Evolutionary conservation across 2,888 invertebrate species (phyloP).

Genomic region (Diabrotica balteata): DNA sequence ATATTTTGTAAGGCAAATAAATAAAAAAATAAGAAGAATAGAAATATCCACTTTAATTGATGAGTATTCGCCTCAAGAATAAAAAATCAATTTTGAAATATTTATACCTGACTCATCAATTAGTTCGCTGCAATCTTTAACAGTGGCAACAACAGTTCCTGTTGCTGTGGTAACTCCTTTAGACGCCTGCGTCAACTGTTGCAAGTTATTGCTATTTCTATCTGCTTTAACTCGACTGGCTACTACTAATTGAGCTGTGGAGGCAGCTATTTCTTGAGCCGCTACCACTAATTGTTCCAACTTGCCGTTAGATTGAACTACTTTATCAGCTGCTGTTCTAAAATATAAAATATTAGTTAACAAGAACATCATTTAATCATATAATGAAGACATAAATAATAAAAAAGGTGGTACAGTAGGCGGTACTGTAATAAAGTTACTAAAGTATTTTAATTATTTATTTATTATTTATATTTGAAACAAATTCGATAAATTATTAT

Average conservation of each 20-base stretch:
- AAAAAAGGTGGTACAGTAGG: too few species aligned
- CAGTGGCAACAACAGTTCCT: slow-evolving; percentile 83
- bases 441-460: too few species aligned
- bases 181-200: slow-evolving; percentile 85
- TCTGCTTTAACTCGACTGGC: slow-evolving; percentile 96
- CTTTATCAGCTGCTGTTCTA: slow-evolving; percentile 91
- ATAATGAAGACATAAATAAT: too few species aligned
- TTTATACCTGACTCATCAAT: slow-evolving; percentile 79
- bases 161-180: slow-evolving; percentile 84
- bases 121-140: slow-evolving; percentile 86
- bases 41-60: too few species aligned
- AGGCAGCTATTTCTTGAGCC: slow-evolving; percentile 95
- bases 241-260: slow-evolving; percentile 96
- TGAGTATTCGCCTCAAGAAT: too few species aligned
- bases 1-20: neutral
- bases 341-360: slow-evolving; percentile 24
- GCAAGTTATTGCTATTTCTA: slow-evolving; percentile 78
- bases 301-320: slow-evolving; percentile 84
- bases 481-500: too few species aligned
- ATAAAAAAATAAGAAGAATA: neutral
- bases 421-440: too few species aligned
- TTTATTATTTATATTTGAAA: too few species aligned
- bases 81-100: slow-evolving; percentile 5
- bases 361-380: too few species aligned
- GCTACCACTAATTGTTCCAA: slow-evolving; percentile 94